Conservation (phyloP, 2,888 invertebrate species). For the Lydus trimaculatus region DNA sequence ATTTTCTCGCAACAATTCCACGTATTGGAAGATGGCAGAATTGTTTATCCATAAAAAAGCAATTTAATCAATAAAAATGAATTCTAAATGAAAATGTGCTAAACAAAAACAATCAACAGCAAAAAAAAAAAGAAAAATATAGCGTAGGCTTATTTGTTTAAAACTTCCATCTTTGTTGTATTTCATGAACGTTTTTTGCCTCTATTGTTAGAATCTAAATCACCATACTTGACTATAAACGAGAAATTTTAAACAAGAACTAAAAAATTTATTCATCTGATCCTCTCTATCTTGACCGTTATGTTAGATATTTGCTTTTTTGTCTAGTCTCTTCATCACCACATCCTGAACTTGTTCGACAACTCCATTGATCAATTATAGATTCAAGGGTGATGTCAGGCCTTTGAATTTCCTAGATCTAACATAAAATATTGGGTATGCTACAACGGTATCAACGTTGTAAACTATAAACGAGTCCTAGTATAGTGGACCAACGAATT, state of each 20-base stretch:
- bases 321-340: neutral
- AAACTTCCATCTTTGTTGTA: neutral
- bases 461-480: no score
- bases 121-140: no score
- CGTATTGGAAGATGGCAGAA: neutral
- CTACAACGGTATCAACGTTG: neutral
- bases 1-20: neutral
- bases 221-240: neutral
- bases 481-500: neutral
- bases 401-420: neutral
- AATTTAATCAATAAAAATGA: neutral
- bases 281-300: neutral
- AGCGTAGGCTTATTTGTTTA: neutral
- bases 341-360: neutral
- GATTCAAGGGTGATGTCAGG: neutral
- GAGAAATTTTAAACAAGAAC: neutral
- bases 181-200: neutral
- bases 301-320: neutral
- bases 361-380: neutral
- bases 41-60: neutral
- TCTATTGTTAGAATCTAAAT: conserved; percentile 1
- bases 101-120: neutral
- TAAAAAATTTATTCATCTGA: neutral
- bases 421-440: neutral
- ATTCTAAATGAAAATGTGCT: neutral